Base-by-base conservation (phyloP, 2,888 invertebrate genomes). In the Agrochola lota region DNA sequence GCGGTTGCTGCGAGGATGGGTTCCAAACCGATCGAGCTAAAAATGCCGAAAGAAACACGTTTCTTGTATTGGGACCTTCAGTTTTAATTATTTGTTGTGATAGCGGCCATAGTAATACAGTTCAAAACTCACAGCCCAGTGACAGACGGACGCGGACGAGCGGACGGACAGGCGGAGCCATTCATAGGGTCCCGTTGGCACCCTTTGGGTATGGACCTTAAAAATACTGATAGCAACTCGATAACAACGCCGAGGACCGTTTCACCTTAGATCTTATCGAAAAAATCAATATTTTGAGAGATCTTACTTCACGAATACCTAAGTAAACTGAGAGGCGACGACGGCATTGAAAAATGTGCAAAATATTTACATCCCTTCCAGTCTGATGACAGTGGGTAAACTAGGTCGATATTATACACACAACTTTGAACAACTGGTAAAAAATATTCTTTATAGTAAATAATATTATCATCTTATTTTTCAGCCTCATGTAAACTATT, bases 331-430 rank as follows among this genome's bases (percentile, higher is more conserved):
- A 40, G 40, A 12, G 26, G 35, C 79, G 66, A n/a, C n/a, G n/a
- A n/a, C n/a, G n/a, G n/a, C n/a, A n/a, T 78, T 85, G 78, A 71
- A 68, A 57, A 60, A 23, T 74, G 69, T 49, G 70, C 59, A 78
- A 78, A 71, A 69, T 66, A 74, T 78, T 78, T 79, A 71, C 57
- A 12, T 59, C 60, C 23, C n/a, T 8, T 35, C 20, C 57, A 67
- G 15, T 23, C 5, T 40, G 7, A 20, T 49, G 1, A 52, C 40
- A 67, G 59, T 64, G 23, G 52, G 63, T 43, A 46, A 59, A 76
- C 26, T 62, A 20, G 35, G 35, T 64, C 17, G 17, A 20, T 77
- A 40, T 8, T 9, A 11, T 1, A 43, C 11, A 6, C 49, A 59
- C 40, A n/a, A 77, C 11, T 74, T 26, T 40, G 40, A 8, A 49